These are phyloP conservation scores for Vidua macroura DNA, from an alignment of 2,113 vertebrate species.

Conservation along the genomic window DNA sequence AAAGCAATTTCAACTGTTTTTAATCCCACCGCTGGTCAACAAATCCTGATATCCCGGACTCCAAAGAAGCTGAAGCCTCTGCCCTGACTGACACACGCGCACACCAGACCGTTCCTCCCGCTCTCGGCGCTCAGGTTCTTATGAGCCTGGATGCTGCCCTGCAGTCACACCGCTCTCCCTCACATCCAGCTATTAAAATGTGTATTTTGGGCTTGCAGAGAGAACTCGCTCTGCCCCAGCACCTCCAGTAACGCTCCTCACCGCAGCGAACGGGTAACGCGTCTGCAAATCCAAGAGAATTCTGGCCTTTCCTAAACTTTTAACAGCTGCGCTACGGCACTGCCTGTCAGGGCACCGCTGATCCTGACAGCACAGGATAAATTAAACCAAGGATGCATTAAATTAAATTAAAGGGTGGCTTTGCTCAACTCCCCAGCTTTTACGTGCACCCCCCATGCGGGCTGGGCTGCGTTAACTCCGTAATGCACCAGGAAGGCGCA, in stretches of 20 bases:
- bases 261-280: rapidly evolving
- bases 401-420: neutral
- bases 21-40: rapidly evolving
- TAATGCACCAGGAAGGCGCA: rapidly evolving
- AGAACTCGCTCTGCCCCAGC: too few species aligned
- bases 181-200: rapidly evolving
- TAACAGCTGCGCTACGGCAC: rapidly evolving
- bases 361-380: rapidly evolving
- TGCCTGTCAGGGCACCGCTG: rapidly evolving
- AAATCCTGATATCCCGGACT: rapidly evolving
- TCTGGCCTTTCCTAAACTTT: neutral
- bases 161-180: rapidly evolving
- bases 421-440: rapidly evolving
- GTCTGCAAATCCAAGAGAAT: rapidly evolving
- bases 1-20: rapidly evolving
- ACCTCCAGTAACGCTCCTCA: rapidly evolving
- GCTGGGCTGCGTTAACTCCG: rapidly evolving
- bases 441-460: rapidly evolving
- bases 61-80: neutral
- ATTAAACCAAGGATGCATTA: too few species aligned
- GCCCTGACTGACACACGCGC: too few species aligned
- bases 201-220: rapidly evolving
- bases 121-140: neutral
- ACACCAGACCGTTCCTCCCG: rapidly evolving
- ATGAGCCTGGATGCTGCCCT: too few species aligned